Percentiles rank a stretch among this genome's conserved stretches.
phyloP scores from a whole-genome alignment of 2,113 vertebrate genomes.

The Anguilla rostrata region DNA sequence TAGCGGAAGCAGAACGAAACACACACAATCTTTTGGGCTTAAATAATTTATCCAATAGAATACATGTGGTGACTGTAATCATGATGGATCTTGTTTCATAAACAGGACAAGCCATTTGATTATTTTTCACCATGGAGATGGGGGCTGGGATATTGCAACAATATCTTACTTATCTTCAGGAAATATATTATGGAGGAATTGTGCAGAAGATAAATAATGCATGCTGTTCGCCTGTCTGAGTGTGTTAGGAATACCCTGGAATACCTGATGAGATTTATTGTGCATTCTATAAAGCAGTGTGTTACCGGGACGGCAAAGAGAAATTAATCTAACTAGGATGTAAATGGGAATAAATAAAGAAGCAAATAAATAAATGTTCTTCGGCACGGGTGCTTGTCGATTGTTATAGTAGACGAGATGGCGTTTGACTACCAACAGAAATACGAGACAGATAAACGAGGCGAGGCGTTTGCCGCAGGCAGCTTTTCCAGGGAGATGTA shows the following conservation, averaged over 20 bases:
- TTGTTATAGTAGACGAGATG: neutral
- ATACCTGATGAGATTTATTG: slow-evolving; percentile 48
- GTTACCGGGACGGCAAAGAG: slow-evolving; percentile 45
- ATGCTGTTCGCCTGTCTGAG: slow-evolving; percentile 56
- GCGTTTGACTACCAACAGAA: slow-evolving; percentile 20
- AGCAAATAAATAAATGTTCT: slow-evolving; percentile 19
- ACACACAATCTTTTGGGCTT: slow-evolving; percentile 44
- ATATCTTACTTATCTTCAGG: slow-evolving; percentile 65
- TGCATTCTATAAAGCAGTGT: slow-evolving; percentile 44
- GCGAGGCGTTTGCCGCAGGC: slow-evolving; percentile 71
- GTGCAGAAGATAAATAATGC: slow-evolving; percentile 66
- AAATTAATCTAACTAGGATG: slow-evolving; percentile 46
- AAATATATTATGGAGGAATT: slow-evolving; percentile 64
- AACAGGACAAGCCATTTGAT: slow-evolving; percentile 62
- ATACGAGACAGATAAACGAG: slow-evolving; percentile 7
- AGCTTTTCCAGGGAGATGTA: slow-evolving; percentile 82
- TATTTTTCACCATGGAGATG: slow-evolving; percentile 53
- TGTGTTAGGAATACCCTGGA: slow-evolving; percentile 56
- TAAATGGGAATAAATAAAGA: slow-evolving; percentile 50
- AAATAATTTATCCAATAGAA: slow-evolving; percentile 61
- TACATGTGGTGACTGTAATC: slow-evolving; percentile 63
- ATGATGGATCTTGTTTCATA: slow-evolving; percentile 73
- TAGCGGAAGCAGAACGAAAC: neutral
- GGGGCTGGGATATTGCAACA: slow-evolving; percentile 55
- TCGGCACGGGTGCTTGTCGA: neutral